phyloP scores from a whole-genome alignment of 2,888 invertebrate species.

The Epicampocera succincta region DNA sequence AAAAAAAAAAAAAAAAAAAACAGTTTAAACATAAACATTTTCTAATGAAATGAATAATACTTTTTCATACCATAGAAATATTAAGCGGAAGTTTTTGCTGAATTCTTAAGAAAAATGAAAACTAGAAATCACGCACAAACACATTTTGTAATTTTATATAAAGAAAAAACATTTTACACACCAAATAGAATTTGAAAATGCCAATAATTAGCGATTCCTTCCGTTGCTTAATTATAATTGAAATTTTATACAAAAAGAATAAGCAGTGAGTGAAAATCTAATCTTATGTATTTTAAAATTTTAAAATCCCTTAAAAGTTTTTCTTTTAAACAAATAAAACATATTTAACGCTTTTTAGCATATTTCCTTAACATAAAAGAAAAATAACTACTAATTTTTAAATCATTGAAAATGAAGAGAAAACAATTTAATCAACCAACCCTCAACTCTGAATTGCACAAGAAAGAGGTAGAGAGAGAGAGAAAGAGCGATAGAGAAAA shows the following conservation, averaged over 20 bases:
- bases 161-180: conserved; percentile 22
- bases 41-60: conserved; percentile 64
- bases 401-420: conserved; percentile 37
- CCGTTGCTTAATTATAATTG: conserved; percentile 71
- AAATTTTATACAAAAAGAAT: conserved; percentile 60
- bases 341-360: conserved; percentile 71
- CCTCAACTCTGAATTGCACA: conserved; percentile 7
- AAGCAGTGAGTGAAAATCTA: conserved; percentile 72
- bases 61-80: conserved; percentile 62
- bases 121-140: conserved; percentile 57
- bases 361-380: conserved; percentile 63
- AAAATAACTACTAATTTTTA: conserved; percentile 4
- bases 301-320: conserved; percentile 25
- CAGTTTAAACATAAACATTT: conserved; percentile 52
- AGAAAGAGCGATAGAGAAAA: no score
- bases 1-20: conserved; percentile 49
- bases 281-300: conserved; percentile 70
- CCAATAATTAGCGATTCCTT: conserved; percentile 73
- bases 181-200: conserved; percentile 59
- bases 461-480: no score
- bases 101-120: conserved; percentile 51
- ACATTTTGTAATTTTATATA: conserved; percentile 61
- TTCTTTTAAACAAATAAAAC: conserved; percentile 48
- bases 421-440: conserved; percentile 17
- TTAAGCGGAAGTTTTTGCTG: conserved; percentile 69